Conservation (phyloP, 2,797 vertebrate species). For the Urosaurus nigricauda region DNA sequence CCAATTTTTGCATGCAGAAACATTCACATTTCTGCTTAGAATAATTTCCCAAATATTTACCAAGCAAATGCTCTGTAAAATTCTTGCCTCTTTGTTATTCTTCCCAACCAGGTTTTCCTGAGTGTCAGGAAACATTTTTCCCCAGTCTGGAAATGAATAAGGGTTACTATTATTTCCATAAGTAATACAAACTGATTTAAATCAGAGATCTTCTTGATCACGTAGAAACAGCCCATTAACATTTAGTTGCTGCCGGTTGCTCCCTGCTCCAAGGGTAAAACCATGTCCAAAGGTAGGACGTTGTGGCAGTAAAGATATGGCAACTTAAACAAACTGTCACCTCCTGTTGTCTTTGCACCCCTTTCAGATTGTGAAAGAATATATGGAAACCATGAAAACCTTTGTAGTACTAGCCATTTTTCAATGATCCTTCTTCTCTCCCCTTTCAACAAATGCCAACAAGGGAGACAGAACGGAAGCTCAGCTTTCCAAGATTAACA, state of each 20-base stretch:
- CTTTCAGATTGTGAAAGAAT: conserved; percentile 7
- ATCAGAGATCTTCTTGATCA: background rate
- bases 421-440: conserved; percentile 22
- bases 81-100: no score
- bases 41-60: no score
- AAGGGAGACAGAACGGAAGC: background rate
- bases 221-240: background rate
- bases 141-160: no score
- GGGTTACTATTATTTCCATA: no score
- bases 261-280: background rate
- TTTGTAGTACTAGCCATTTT: background rate
- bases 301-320: background rate
- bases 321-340: conserved; percentile 39
- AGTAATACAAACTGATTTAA: background rate
- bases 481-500: conserved; percentile 24
- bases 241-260: no score
- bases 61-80: no score
- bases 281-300: background rate
- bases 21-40: no score
- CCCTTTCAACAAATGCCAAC: background rate
- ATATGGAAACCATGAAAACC: background rate
- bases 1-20: no score
- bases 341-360: background rate
- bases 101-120: no score
- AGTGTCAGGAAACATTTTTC: no score